Evolutionary conservation across 2,888 invertebrate species (phyloP), one percentile per base, ranked within the genome.

Genomic region (Ptycholaimellus sp.): DNA sequence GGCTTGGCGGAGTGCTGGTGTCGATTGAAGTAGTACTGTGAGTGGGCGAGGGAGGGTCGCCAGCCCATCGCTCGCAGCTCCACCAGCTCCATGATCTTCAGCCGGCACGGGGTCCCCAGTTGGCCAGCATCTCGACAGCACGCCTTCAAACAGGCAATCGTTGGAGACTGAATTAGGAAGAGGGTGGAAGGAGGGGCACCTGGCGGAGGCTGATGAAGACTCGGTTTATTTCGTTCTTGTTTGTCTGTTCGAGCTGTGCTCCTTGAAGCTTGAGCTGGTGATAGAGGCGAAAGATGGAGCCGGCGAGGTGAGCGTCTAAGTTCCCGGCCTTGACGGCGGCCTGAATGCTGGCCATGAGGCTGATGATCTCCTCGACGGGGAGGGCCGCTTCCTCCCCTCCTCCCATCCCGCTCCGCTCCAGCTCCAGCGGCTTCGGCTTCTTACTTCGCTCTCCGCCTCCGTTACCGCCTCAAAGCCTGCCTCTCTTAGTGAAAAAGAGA

Each of bases 31-130:
- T 54, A 54, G 44, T 54, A 54, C 38, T 54, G 51, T 19, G 46
- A 48, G 40, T 54, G 52, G 17, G 54, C 49, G 39, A 54, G 76
- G 47, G 72, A 73, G 43, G 74, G 73, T 57, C 76, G 73, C 85
- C 85, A 85, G 56, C 76, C 73, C 63, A 77, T 77, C 44, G 83
- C 83, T 58, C 85, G 70, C 57, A 85, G 66, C 66, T 87, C 85
- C 52, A 87, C 80, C 44, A 85, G 68, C 66, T 85, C 82, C 59
- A 87, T 72, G 54, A 85, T 69, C 62, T 78, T 75, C 57, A 80
- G 70, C 62, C 82, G 71, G 53, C 78, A 76, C 61, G 76, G 72
- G 58, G 76, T 71, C 59, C 80, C 80, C 53, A 83, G 67, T 59
- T 74, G 71, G 60, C 76, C 76, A 62, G 45, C 43, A 39, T 54